Conservation (phyloP, 1,140 invertebrate species). For the Panagrolaimus sp. region DNA sequence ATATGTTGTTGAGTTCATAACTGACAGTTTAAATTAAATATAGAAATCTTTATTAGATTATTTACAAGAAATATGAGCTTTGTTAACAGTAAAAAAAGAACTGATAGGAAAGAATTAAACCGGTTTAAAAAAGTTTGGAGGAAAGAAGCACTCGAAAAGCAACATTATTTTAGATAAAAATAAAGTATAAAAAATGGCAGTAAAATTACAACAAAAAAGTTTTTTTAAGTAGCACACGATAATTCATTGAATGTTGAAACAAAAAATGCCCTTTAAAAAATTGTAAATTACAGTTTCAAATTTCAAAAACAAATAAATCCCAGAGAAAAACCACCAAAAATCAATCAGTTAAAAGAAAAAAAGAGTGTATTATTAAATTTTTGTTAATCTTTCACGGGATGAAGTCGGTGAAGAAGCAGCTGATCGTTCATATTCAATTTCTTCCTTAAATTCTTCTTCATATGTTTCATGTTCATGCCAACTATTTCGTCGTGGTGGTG, state of each 20-base stretch:
- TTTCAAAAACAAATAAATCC: constrained; percentile 19
- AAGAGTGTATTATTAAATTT: background rate
- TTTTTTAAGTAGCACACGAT: too few relatives aligned
- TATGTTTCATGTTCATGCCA: constrained; percentile 56
- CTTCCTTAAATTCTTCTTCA: constrained; percentile 55
- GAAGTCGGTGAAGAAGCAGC: constrained; percentile 11
- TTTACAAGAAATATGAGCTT: too few relatives aligned
- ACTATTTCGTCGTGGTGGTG: constrained; percentile 22
- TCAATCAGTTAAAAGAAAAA: constrained; percentile 3
- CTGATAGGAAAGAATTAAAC: background rate
- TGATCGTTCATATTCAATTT: constrained; percentile 35
- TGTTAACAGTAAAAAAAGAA: background rate
- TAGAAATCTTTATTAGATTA: too few relatives aligned
- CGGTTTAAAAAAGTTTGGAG: background rate
- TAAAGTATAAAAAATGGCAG: too few relatives aligned
- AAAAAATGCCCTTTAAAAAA: too few relatives aligned
- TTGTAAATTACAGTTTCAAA: too few relatives aligned
- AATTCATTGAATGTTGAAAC: too few relatives aligned
- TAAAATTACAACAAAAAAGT: too few relatives aligned
- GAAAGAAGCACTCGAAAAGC: background rate
- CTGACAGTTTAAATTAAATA: too few relatives aligned
- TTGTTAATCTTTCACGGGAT: constrained; percentile 19
- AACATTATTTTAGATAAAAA: background rate
- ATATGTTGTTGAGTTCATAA: background rate
- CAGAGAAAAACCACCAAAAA: background rate